Evolutionary conservation across 2,797 vertebrate species (phyloP).

Genomic region (Huso huso): DNA sequence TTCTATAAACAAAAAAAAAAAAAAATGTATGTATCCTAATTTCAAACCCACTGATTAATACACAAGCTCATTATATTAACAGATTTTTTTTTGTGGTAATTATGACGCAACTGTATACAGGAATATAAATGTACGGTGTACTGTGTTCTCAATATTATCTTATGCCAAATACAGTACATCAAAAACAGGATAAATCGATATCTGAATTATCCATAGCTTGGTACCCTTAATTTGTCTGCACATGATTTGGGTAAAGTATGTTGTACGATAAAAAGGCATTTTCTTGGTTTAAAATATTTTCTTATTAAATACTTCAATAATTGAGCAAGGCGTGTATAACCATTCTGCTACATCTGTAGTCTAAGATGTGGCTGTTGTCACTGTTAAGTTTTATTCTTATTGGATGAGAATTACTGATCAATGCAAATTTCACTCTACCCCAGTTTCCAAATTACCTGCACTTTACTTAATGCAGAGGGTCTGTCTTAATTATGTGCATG

Average conservation of each 20-base stretch:
- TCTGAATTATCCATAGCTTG: constrained; percentile 23
- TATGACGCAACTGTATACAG: constrained; percentile 26
- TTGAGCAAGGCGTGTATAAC: constrained; percentile 69
- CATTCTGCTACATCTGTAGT: constrained; percentile 72
- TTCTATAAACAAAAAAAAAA: too few species aligned
- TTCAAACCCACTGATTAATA: constrained; percentile 22
- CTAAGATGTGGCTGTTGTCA: constrained; percentile 41
- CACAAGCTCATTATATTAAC: constrained; percentile 24
- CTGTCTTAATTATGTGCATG: constrained; percentile 41
- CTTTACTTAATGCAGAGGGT: constrained; percentile 42
- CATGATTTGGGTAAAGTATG: constrained; percentile 58
- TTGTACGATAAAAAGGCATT: constrained; percentile 72
- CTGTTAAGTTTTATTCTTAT: too few species aligned
- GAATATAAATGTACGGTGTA: constrained; percentile 27
- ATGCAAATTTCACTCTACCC: constrained; percentile 12
- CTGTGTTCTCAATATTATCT: constrained; percentile 9
- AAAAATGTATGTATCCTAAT: too few species aligned
- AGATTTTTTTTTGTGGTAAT: constrained; percentile 18
- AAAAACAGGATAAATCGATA: neutral
- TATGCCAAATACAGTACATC: constrained; percentile 11
- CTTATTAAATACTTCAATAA: constrained; percentile 65
- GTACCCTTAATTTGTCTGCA: constrained; percentile 56
- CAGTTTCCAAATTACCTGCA: constrained; percentile 30
- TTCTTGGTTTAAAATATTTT: constrained; percentile 66
- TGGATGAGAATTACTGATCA: too few species aligned